phyloP scores from a whole-genome alignment of 2,113 vertebrate species.

The Perca schrenkii region DNA sequence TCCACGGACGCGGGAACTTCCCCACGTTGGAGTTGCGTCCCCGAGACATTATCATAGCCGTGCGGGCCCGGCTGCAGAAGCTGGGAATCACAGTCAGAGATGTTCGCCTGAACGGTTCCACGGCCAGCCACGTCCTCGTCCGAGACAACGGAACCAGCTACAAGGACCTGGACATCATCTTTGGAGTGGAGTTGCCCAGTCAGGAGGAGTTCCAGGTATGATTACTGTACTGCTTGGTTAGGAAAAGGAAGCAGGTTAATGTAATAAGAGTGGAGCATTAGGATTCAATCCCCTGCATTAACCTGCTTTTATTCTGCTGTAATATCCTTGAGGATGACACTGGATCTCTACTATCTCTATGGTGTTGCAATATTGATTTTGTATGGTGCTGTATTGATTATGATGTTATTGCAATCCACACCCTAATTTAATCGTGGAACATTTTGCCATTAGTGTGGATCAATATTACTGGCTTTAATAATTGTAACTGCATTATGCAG shows the following conservation, averaged over 20 bases:
- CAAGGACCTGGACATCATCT: slow-evolving; percentile 98
- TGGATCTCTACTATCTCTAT: not conserved
- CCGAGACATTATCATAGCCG: slow-evolving; percentile 92
- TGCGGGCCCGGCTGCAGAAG: slow-evolving; percentile 88
- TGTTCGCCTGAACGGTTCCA: slow-evolving; percentile 94
- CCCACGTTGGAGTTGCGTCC: slow-evolving; percentile 95
- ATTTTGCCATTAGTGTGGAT: slow-evolving; percentile 19
- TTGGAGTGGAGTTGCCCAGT: slow-evolving; percentile 91
- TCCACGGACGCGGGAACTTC: slow-evolving; percentile 97
- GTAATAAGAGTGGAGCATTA: not conserved
- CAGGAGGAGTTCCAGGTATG: slow-evolving; percentile 92
- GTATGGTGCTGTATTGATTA: slow-evolving; percentile 20
- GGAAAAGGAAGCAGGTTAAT: not conserved
- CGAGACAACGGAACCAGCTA: slow-evolving; percentile 92
- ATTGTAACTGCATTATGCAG: slow-evolving; percentile 8
- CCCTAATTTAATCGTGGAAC: slow-evolving; percentile 22
- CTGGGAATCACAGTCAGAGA: slow-evolving; percentile 91
- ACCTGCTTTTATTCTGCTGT: slow-evolving; percentile 1
- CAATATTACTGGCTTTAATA: slow-evolving; percentile 9
- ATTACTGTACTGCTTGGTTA: not conserved
- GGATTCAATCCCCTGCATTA: not conserved
- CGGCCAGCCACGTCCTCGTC: slow-evolving; percentile 94
- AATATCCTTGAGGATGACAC: not conserved
- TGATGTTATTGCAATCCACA: slow-evolving; percentile 20
- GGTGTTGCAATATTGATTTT: slow-evolving; percentile 16